Conservation (phyloP, 2,113 vertebrate genomes). For the Alosa alosa region DNA sequence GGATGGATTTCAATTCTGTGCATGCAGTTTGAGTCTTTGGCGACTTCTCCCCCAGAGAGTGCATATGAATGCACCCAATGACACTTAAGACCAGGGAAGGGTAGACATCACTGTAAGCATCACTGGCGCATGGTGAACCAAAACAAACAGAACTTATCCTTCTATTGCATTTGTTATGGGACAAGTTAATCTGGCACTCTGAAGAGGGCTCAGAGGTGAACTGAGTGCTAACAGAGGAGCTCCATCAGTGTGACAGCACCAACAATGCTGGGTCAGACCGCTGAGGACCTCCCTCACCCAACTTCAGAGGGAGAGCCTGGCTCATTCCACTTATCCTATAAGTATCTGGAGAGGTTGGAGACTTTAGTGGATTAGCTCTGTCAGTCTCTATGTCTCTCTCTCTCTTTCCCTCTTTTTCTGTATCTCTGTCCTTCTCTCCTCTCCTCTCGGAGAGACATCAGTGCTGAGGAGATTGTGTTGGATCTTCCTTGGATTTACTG, state of each 20-base stretch:
- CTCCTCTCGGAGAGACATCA: not conserved
- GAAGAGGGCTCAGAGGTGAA: constrained; percentile 34
- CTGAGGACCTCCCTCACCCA: constrained; percentile 47
- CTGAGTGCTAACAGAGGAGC: constrained; percentile 23
- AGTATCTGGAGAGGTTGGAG: constrained; percentile 60
- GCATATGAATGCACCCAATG: not conserved
- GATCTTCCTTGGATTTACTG: not conserved
- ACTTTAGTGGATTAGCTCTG: constrained; percentile 64
- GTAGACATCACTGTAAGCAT: not conserved
- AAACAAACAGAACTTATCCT: not conserved
- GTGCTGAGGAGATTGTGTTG: not conserved
- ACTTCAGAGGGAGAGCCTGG: constrained; percentile 58
- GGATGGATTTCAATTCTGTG: constrained; percentile 9
- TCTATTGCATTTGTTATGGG: constrained; percentile 33
- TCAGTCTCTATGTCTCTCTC: constrained; percentile 9
- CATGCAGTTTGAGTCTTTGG: constrained; percentile 4
- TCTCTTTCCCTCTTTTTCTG: not conserved
- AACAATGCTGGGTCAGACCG: constrained; percentile 51
- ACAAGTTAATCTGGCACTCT: constrained; percentile 53
- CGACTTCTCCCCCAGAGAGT: not conserved
- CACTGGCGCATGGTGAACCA: not conserved
- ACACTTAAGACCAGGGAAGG: not conserved
- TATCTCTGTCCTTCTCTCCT: constrained; percentile 23
- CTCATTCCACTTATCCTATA: constrained; percentile 55
- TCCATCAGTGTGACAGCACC: constrained; percentile 54